Base-by-base conservation (phyloP, 1,140 invertebrate genomes). In the Scylla paramamosain region DNA sequence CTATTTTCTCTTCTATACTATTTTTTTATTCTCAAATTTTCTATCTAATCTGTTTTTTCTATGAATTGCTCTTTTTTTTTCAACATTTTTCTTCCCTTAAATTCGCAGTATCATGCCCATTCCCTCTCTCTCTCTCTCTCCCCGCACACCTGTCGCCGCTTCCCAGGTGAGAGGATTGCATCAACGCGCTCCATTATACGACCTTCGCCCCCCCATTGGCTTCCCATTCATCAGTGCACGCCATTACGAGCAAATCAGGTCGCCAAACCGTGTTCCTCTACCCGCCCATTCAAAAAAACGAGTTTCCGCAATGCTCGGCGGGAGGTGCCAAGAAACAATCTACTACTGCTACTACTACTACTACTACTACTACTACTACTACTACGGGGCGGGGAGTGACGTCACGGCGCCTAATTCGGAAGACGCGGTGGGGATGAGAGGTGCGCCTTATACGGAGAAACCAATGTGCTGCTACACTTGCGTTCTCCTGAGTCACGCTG, bases 401-500 rank as follows among this genome's bases (percentile, higher is more conserved):
- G 93, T 94, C 93, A 94, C n/a, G 39, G 59, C n/a, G 20, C 88
- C 59, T 29, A 31, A 94, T 94, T 90, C 14, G 93, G 93, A n/a
- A 86, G 93, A n/a, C n/a, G 67, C 20, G n/a, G 67, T 67, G 28
- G 89, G 89, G 87, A 83, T 67, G 93, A 77, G 87, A 82, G 39
- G 7, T 0, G 31, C 12, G 7, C 88, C 87, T 46, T 46, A 94
- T 94, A 94, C 0, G 93, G 93, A 25, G 6, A n/a, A 14, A 28
- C 28, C 87, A 20, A 94, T 45, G 87, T 90, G 88, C 59, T 46
- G 59, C 59, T 93, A 48, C 39, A 93, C 45, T 83, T 48, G 45
- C 92, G 83, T 87, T 87, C 83, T n/a, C 67, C 92, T 87, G 92
- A 87, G 45, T 93, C 92, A 87, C 83, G 92, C 92, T 84, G 83